A percentile compares a stretch with the other conserved stretches of the same genome.
phyloP scores from a whole-genome alignment of 2,888 invertebrate genomes.

The Itoplectis maculator region DNA sequence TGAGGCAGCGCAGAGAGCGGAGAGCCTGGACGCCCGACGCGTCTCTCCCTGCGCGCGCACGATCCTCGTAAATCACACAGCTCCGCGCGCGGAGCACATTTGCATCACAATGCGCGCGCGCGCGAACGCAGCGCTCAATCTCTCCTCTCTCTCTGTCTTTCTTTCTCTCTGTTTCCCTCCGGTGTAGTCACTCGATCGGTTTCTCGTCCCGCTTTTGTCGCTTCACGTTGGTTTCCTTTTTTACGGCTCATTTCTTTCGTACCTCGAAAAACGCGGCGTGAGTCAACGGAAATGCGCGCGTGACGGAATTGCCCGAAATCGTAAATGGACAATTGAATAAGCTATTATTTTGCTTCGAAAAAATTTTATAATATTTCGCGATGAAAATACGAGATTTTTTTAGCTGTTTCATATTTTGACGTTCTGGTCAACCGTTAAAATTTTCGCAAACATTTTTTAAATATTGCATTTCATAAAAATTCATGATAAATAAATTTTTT shows the following conservation, averaged over 20 bases:
- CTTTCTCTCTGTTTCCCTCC: no score
- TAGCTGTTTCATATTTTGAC: no score
- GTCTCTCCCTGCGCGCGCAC: slow-evolving; percentile 69
- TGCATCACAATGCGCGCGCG: slow-evolving; percentile 77
- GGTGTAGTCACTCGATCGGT: slow-evolving; percentile 48
- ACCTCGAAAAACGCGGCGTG: slow-evolving; percentile 6
- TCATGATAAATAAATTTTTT: no score
- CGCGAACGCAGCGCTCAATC: slow-evolving; percentile 59
- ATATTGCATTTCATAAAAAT: no score
- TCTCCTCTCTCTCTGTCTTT: slow-evolving; percentile 4
- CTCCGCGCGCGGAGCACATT: slow-evolving; percentile 70
- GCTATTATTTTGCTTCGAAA: no score
- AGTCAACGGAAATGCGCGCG: slow-evolving; percentile 13
- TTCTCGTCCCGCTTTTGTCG: slow-evolving; percentile 32
- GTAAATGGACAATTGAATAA: not conserved
- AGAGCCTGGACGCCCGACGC: slow-evolving; percentile 27
- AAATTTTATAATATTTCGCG: no score
- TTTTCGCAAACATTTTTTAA: no score
- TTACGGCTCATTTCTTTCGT: slow-evolving; percentile 47
- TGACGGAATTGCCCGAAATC: slow-evolving; percentile 28
- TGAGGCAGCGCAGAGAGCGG: no score
- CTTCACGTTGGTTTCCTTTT: slow-evolving; percentile 19
- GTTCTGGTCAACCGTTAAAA: no score
- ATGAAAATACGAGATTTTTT: no score
- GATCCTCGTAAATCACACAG: slow-evolving; percentile 77